Evolutionary conservation across 2,888 invertebrate genomes (phyloP), one percentile per base, ranked within the genome.

Genomic region (Caenorhabditis sp.): DNA sequence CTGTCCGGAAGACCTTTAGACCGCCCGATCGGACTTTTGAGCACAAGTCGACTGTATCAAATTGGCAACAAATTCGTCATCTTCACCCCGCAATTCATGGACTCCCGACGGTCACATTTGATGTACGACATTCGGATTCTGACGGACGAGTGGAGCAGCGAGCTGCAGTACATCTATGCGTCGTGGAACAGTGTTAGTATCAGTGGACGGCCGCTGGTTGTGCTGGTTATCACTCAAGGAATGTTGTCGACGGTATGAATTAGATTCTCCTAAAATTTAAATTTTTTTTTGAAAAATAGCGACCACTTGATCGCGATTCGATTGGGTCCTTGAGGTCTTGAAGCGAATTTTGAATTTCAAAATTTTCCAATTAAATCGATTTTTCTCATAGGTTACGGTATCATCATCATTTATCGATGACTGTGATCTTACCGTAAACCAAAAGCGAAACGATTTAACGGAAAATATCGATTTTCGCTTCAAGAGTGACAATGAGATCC

Each of bases 41-140:
- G 97, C 92, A 99, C 99, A 44, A 98, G 98, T 93, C 98, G 98
- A 93, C 93, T 99, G 83, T 99, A 99, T 93, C 96, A 96, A 1
- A 93, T 99, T 69, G 96, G 97, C 90, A 97, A 98, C 92, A 95
- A 96, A 92, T 97, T 98, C 90, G 97, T 98, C 93, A 98, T 97
- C 0, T 99, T 99, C 92, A 98, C 98, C 5, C 99, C 99, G 53
- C 98, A 98, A 97, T 96, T 97, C 94, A 96, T 97, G 94, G 98
- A 99, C 94, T 95, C 96, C 94, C 95, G 95, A 92, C 95, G 96
- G 93, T 98, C 97, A 95, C 98, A 98, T 95, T 96, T 98, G 93
- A 97, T 97, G 92, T 96, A 97, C 92, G 98, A 99, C 94, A 96
- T 96, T 93, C 96, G 97, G 93, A 95, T 98, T 94, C 95, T 98